Conservation (phyloP, 2,797 vertebrate species). For the Xenopus petersii region DNA sequence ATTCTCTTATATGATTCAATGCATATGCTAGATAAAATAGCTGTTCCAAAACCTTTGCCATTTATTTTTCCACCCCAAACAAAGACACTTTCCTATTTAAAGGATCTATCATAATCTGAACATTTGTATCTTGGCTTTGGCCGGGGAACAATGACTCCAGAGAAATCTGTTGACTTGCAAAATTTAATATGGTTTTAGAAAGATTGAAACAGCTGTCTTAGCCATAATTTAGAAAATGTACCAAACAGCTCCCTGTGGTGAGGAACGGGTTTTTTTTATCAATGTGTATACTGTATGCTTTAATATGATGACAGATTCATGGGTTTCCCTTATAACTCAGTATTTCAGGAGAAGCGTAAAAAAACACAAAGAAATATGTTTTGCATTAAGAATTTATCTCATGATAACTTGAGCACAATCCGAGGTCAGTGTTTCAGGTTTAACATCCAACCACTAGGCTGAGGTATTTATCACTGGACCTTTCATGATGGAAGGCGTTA, state of each 20-base stretch:
- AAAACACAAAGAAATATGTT: neutral
- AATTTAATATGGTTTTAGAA: constrained; percentile 46
- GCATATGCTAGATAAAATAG: constrained; percentile 44
- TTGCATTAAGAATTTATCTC: neutral
- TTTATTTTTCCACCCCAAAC: constrained; percentile 73
- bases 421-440: too few species aligned
- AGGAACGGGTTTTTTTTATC: neutral
- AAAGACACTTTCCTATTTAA: constrained; percentile 77
- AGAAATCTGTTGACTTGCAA: constrained; percentile 59
- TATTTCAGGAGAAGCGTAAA: neutral
- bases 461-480: neutral
- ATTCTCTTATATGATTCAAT: constrained; percentile 52
- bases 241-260: neutral
- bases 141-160: constrained; percentile 62
- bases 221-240: neutral
- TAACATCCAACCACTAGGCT: too few species aligned
- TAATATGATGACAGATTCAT: neutral
- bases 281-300: neutral
- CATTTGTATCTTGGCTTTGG: constrained; percentile 76
- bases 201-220: constrained; percentile 31
- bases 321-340: neutral
- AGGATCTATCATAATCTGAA: constrained; percentile 83
- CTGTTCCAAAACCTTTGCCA: constrained; percentile 61
- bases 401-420: neutral
- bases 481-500: neutral